Percentiles rank a stretch among this genome's conserved stretches.
Conservation (phyloP, 2,113 vertebrate genomes). For the Grus americana region DNA sequence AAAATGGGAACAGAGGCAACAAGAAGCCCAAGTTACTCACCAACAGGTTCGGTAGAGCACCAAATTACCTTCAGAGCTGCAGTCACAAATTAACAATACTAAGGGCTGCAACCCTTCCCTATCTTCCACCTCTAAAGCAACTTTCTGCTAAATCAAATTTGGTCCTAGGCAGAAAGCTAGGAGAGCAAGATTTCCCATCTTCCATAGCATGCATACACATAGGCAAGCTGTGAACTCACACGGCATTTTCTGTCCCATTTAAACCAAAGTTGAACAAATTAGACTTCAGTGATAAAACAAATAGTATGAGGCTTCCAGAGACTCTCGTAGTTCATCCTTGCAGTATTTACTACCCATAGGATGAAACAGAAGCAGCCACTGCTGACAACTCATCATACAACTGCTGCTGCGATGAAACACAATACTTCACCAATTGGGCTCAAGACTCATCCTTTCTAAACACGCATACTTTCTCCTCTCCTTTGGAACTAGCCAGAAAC, state of each 20-base stretch:
- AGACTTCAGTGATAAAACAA: not conserved
- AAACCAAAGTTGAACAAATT: not conserved
- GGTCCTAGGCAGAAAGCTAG: not conserved
- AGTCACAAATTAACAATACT: not conserved
- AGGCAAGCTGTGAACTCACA: not conserved
- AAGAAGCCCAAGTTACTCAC: not conserved
- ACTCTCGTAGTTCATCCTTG: not conserved
- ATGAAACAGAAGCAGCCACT: not conserved
- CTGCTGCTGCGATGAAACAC: not conserved
- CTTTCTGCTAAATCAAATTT: not conserved
- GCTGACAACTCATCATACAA: not conserved
- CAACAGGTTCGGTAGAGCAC: not conserved
- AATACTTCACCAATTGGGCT: not conserved
- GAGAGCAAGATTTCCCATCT: not conserved
- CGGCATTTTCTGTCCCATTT: not conserved
- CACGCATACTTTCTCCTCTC: not conserved
- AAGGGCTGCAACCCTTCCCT: not conserved
- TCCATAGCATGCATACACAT: rapidly evolving
- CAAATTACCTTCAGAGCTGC: not conserved
- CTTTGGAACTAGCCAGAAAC: not conserved
- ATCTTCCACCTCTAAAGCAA: not conserved
- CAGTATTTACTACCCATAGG: not conserved
- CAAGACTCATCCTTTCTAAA: not conserved
- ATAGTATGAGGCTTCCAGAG: not conserved
- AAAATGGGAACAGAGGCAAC: not conserved